These are phyloP conservation scores for Drosophila ambigua DNA, from an alignment of 1,140 invertebrate species.

Conservation along the genomic window DNA sequence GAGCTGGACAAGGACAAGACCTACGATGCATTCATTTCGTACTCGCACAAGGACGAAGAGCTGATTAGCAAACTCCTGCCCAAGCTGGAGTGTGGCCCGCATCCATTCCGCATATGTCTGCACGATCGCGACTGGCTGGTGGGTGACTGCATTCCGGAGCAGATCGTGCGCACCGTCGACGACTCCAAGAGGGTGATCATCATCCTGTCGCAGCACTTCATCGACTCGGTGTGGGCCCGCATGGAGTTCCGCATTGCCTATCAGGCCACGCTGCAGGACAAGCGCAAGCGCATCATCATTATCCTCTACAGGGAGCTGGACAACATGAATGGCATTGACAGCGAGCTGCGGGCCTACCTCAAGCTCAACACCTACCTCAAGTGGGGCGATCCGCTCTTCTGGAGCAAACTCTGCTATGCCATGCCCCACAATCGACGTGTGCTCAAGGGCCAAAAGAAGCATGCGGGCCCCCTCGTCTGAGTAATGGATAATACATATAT, in stretches of 20 bases:
- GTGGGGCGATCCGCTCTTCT: slow-evolving; percentile 93
- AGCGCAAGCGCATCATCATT: slow-evolving; percentile 90
- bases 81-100: slow-evolving; percentile 86
- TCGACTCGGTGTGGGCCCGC: slow-evolving; percentile 93
- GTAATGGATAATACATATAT: background rate
- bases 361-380: slow-evolving; percentile 94
- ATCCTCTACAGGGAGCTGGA: slow-evolving; percentile 91
- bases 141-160: slow-evolving; percentile 90
- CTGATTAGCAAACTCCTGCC: slow-evolving; percentile 88
- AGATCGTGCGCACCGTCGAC: slow-evolving; percentile 91
- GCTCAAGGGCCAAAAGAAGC: slow-evolving; percentile 72
- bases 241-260: slow-evolving; percentile 94
- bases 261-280: slow-evolving; percentile 89
- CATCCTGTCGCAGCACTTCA: slow-evolving; percentile 91
- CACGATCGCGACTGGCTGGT: slow-evolving; percentile 92
- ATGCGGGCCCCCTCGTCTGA: slow-evolving; percentile 65
- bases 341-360: slow-evolving; percentile 90
- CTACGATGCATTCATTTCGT: slow-evolving; percentile 95
- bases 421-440: slow-evolving; percentile 84
- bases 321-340: slow-evolving; percentile 87
- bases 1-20: slow-evolving; percentile 91
- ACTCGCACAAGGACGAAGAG: slow-evolving; percentile 91
- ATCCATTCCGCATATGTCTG: slow-evolving; percentile 88
- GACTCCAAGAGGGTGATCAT: slow-evolving; percentile 92
- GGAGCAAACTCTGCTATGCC: slow-evolving; percentile 92